A percentile compares a stretch with the other conserved stretches of the same genome.
phyloP scores from a whole-genome alignment of 2,888 invertebrate genomes.

The Eucera pruinosa region DNA sequence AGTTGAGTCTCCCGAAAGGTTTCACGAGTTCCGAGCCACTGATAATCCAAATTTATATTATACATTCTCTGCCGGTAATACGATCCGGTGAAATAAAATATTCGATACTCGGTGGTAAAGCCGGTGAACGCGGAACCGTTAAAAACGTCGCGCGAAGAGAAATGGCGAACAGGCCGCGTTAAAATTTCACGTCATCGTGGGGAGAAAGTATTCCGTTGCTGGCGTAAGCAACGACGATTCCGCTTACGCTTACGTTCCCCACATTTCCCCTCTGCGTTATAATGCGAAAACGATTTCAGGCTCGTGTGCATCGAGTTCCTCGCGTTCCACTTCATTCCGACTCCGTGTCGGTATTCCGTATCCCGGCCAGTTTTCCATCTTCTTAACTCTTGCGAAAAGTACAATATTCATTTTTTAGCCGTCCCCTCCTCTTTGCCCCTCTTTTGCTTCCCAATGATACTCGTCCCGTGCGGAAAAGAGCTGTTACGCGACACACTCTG shows the following conservation, averaged over 20 bases:
- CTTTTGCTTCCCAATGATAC: background rate
- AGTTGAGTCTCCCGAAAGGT: no score
- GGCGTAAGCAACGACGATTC: conserved; percentile 26
- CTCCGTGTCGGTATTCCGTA: background rate
- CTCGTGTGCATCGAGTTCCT: conserved; percentile 31
- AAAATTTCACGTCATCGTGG: no score
- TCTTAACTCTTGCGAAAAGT: conserved; percentile 12
- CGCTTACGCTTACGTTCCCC: conserved; percentile 4
- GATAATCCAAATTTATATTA: no score
- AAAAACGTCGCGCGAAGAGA: no score
- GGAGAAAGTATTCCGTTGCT: conserved; percentile 27
- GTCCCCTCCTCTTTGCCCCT: background rate
- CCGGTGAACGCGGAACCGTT: no score
- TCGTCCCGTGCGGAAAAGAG: background rate
- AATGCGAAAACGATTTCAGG: conserved; percentile 50
- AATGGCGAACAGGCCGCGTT: no score
- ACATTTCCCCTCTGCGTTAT: conserved; percentile 11
- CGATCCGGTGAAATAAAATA: no score
- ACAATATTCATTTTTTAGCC: conserved; percentile 17
- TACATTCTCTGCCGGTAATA: no score
- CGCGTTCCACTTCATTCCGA: conserved; percentile 31
- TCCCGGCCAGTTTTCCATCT: background rate
- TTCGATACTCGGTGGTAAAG: no score
- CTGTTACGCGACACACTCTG: background rate
- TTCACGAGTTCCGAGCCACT: no score